Base-by-base conservation (phyloP, 1,140 invertebrate species). In the Proales similis region DNA sequence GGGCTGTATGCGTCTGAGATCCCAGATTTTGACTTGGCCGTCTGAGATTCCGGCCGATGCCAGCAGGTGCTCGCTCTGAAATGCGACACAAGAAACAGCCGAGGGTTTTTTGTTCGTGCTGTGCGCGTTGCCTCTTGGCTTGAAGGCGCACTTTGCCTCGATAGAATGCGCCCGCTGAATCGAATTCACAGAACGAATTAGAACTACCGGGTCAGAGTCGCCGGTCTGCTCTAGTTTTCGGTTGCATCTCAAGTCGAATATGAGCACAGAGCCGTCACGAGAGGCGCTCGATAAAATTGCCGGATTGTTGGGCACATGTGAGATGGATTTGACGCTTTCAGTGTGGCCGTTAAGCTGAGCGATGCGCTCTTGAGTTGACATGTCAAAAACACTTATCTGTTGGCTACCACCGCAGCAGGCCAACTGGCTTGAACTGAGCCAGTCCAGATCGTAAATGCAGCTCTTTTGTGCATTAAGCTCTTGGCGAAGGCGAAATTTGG, bases 1-100 rank as follows among this genome's bases (percentile, higher is more conserved):
- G 2, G 51, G 27, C 17, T 57, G 30, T 9, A 57, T 57, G 39
- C 45, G 39, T 9, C 51, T 36, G 1, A 42, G 39, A 29, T 57
- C 51, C 51, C 51, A 57, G 20, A 57, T 30, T 42, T 57, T 57
- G 9, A 57, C 45, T 7, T 42, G 36, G 45, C 51, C 51, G 45
- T 57, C 51, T 11, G 51, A 42, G 0, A 43, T 42, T 24, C 51
- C 51, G 11, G 51, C 51, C 30, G 51, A 57, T 19, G 45, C 12
- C 22, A 57, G 11, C 17, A 24, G 32, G 12, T 57, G 51, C 5
- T 57, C 51, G 30, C 45, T 57, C 45, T 57, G 51, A 26, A 29
- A 57, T 14, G 45, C 17, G 29, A 57, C 51, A 57, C 51, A 57
- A 14, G 51, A 36, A 12, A 57, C 51, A 24, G 51, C 36, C 2